Evolutionary conservation across 2,113 vertebrate genomes (phyloP).

Genomic region (Lampris incognitus): DNA sequence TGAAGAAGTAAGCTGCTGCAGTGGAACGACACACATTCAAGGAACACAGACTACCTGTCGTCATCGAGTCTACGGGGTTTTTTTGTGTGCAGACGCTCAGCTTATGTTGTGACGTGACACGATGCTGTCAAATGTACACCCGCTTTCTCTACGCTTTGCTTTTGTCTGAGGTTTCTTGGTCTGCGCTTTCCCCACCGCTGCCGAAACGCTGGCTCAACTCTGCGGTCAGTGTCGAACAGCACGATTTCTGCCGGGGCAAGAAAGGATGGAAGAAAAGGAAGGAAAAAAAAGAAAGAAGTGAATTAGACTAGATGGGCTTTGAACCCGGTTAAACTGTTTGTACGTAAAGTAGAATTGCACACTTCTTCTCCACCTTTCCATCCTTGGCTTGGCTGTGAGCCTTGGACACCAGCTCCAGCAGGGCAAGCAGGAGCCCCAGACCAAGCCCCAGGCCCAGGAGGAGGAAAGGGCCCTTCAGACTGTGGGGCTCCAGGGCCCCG

Average conservation of each 20-base stretch:
- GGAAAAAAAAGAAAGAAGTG: neutral
- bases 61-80: neutral
- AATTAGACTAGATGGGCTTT: neutral
- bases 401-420: constrained; percentile 84
- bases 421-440: constrained; percentile 80
- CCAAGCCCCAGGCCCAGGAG: constrained; percentile 84
- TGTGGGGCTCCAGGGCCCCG: constrained; percentile 73
- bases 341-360: neutral
- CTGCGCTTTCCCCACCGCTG: constrained; percentile 61
- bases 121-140: neutral
- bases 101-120: neutral
- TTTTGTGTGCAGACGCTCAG: neutral
- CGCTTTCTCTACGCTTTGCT: constrained; percentile 78
- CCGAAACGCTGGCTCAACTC: constrained; percentile 86
- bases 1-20: neutral
- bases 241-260: constrained; percentile 83
- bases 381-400: constrained; percentile 81
- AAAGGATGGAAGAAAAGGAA: neutral
- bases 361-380: constrained; percentile 76
- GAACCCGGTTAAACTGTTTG: neutral
- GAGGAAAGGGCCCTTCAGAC: constrained; percentile 85
- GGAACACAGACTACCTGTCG: neutral
- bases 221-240: constrained; percentile 85
- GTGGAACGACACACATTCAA: neutral
- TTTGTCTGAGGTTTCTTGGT: constrained; percentile 79